Base-by-base conservation (phyloP, 2,113 vertebrate genomes). In the Psephotus haematonotus region DNA sequence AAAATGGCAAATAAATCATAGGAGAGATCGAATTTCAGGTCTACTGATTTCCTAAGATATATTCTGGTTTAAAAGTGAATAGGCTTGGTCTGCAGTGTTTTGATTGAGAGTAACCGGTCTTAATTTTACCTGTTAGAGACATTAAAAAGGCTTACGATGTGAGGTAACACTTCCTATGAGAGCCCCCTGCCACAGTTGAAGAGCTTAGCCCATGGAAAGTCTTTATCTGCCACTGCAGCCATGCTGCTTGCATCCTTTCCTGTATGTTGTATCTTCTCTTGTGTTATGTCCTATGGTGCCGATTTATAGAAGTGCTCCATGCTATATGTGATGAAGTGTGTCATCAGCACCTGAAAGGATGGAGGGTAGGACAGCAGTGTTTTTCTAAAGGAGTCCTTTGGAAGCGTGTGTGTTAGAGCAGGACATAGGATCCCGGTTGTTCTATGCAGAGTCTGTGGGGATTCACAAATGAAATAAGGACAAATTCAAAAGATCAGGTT, bases 1-100 rank as follows among this genome's bases (percentile, higher is more conserved):
- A 94, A 85, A 41, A 88, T 29, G 60, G 33, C 65, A 96, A 90
- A 81, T 89, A 80, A 97, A 95, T 93, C 68, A 79, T 24, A 37
- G 2, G 29, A 75, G 46, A 93, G 93, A 55, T 93, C 85, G 55
- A 86, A 94, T 95, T 94, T 41, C 64, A 63, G 44, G 43, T 62
- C 94, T 39, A 46, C 22, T 50, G 75, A 37, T 82, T 95, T 60
- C 85, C 64, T 74, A 70, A 74, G 8, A 6, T 7, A 6, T 19
- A 14, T 1, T 27, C 77, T 37, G 92, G 1, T 90, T 88, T 85
- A 49, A 82, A 82, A 71, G 47, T 68, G 50, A 74, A 29, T 17
- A 33, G 57, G 44, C 29, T 16, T 4, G 18, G 50, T 29, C 19
- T 89, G 39, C 27, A 76, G 20, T 9, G 3, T 28, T 91, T 75